These are phyloP conservation scores for Hippocampus barbouri DNA, from an alignment of 2,113 vertebrate genomes.

Conservation along the genomic window DNA sequence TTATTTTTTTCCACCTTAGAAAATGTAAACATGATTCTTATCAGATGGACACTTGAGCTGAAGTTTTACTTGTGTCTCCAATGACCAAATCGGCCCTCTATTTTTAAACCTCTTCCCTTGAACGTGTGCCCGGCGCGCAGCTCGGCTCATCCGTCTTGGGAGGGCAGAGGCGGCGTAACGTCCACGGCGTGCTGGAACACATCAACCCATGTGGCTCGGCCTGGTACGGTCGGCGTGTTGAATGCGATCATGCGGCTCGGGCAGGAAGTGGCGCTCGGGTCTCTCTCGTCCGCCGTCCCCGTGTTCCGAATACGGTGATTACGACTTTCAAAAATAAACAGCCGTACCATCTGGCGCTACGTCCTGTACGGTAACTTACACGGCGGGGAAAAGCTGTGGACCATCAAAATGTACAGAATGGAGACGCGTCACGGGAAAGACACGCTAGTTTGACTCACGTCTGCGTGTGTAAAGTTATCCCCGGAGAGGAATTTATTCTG, in stretches of 20 bases:
- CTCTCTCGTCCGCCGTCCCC: slow-evolving; percentile 60
- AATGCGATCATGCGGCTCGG: slow-evolving; percentile 49
- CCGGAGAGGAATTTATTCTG: not conserved
- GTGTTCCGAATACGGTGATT: slow-evolving; percentile 65
- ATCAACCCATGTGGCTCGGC: slow-evolving; percentile 51
- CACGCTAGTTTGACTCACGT: not conserved
- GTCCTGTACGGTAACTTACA: slow-evolving; percentile 61
- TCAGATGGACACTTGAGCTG: not conserved
- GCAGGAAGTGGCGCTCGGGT: slow-evolving; percentile 60
- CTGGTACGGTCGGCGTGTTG: slow-evolving; percentile 42
- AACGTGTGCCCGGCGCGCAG: slow-evolving; percentile 46
- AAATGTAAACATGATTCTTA: not conserved
- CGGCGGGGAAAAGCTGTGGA: slow-evolving; percentile 63
- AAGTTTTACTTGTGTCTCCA: slow-evolving; percentile 24
- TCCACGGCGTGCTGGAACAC: slow-evolving; percentile 58
- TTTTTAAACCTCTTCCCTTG: slow-evolving; percentile 54
- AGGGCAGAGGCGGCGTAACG: slow-evolving; percentile 54
- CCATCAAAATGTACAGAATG: slow-evolving; percentile 63
- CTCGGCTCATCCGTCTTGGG: slow-evolving; percentile 54
- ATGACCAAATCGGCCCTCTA: slow-evolving; percentile 69
- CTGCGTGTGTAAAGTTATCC: not conserved
- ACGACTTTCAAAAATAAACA: slow-evolving; percentile 71
- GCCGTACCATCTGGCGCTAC: slow-evolving; percentile 66
- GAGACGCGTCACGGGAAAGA: slow-evolving; percentile 42
- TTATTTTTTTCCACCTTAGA: not conserved